Evolutionary conservation across 2,888 invertebrate species (phyloP), one percentile per base, ranked within the genome.

Genomic region (Tetragonula carbonaria): DNA sequence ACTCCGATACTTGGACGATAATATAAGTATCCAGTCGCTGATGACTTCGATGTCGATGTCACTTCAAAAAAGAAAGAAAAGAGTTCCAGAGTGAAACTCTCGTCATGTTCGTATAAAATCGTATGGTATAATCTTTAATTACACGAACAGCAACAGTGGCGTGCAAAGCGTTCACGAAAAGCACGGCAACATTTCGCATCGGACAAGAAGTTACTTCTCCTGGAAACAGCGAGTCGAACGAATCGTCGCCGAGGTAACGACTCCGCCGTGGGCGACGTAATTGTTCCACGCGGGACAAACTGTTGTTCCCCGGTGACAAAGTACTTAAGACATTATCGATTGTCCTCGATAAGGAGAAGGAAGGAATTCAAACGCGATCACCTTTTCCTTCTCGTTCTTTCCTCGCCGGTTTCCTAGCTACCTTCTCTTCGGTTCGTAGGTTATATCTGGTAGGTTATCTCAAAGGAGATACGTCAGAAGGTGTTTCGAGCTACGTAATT

Each of bases 271-370:
- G 76, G 57, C 78, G 74, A 77, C 84, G 75, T 62, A 79, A 82
- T 84, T 80, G 72, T 79, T 78, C 73, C 23, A 75, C 83, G 28
- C 75, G 76, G 86, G 59, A 85, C 90, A 89, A 88, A 89, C 85
- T 80, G 83, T 89, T 84, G 84, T 87, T 82, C 79, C 79, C 74
- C 71, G 74, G 72, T 79, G 86, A 89, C 83, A 86, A 80, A 86
- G 81, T 83, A 74, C 83, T 87, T 82, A 84, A 79, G 82, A 71
- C 83, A 51, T 65, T 78, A 79, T 87, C 84, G 89, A 88, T 86
- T 81, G 80, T 77, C 70, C 70, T 45, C 66, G 21, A 45, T 45
- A 45, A 45, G 45, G 28, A 11, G 81, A 63, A 82, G 55, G 75
- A 74, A 83, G 76, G 84, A 71, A 80, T 82, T 85, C 77, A 65